phyloP scores from a whole-genome alignment of 2,113 vertebrate genomes.

The Ramphastos sulfuratus region DNA sequence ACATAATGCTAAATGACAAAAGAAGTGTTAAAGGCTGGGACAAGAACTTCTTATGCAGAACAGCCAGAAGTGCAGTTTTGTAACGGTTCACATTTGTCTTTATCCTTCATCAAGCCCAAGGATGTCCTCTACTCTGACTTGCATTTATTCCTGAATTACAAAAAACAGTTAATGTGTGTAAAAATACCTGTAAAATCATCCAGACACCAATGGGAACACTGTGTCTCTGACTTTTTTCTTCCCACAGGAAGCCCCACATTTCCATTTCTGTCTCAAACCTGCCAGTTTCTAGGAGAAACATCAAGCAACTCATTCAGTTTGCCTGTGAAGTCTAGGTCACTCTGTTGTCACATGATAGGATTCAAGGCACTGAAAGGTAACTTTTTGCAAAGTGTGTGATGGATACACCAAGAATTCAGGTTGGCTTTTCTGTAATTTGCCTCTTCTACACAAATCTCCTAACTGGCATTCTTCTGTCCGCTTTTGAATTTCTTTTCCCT shows the following conservation, averaged over 20 bases:
- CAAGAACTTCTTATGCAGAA: not conserved
- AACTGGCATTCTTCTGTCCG: not conserved
- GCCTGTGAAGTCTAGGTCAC: not conserved
- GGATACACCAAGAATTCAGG: not conserved
- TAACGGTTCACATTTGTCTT: not conserved
- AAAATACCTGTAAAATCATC: not conserved
- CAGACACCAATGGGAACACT: not conserved
- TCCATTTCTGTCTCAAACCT: not conserved
- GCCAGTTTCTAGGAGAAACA: not conserved
- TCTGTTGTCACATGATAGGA: not conserved
- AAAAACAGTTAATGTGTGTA: not conserved
- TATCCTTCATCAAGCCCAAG: too few species aligned
- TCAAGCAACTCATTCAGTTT: not conserved
- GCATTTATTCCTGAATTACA: not conserved
- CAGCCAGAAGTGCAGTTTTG: not conserved
- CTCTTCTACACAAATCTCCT: not conserved
- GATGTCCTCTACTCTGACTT: not conserved
- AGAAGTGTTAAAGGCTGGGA: not conserved
- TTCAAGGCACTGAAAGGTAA: not conserved
- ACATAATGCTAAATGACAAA: not conserved
- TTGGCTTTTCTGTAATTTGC: not conserved
- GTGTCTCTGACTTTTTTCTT: not conserved
- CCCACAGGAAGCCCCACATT: not conserved
- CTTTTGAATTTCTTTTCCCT: not conserved
- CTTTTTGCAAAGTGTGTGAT: not conserved